A percentile compares a stretch with the other conserved stretches of the same genome.
These are phyloP conservation scores for Smithornis capensis DNA, from an alignment of 2,113 vertebrate genomes.

Conservation along the genomic window DNA sequence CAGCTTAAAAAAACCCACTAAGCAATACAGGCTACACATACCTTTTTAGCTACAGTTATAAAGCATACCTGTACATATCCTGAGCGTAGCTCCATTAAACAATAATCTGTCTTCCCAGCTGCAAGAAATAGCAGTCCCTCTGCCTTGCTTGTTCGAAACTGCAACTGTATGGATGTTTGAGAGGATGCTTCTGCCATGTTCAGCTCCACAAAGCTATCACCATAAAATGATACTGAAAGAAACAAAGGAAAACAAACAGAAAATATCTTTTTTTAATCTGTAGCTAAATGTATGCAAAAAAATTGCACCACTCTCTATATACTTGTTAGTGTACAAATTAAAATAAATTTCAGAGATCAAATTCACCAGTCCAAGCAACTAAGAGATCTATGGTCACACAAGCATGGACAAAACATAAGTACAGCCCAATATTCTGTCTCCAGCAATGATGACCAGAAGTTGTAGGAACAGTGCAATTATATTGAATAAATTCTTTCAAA, in stretches of 20 bases:
- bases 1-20: neutral
- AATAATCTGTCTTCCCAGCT: constrained; percentile 78
- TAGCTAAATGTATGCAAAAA: neutral
- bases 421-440: neutral
- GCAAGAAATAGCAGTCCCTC: constrained; percentile 87
- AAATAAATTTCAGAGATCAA: neutral
- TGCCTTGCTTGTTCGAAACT: constrained; percentile 84
- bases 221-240: constrained; percentile 85
- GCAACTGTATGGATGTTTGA: constrained; percentile 77
- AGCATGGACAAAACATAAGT: neutral
- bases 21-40: neutral
- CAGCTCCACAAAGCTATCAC: constrained; percentile 84
- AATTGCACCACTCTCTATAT: neutral
- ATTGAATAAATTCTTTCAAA: neutral
- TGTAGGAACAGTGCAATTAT: neutral
- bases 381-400: neutral
- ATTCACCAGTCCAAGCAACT: neutral
- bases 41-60: neutral
- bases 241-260: neutral
- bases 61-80: constrained; percentile 79
- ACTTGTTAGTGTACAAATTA: neutral
- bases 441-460: neutral
- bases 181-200: constrained; percentile 73
- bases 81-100: constrained; percentile 80
- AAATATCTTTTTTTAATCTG: neutral